These are phyloP conservation scores for Toxonevra muliebris DNA, from an alignment of 2,888 invertebrate species.

Conservation along the genomic window DNA sequence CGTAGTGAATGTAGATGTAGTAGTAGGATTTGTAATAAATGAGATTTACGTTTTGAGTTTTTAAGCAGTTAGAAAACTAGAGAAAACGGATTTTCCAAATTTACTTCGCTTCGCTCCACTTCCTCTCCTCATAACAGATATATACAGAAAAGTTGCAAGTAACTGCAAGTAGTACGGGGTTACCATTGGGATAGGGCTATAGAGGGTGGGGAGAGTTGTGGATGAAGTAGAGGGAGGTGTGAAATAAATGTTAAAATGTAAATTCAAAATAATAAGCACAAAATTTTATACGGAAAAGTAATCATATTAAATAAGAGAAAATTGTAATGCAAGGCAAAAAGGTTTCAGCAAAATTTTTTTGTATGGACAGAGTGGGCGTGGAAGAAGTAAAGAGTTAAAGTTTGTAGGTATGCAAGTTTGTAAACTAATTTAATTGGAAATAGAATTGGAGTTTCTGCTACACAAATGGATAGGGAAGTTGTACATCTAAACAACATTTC, in stretches of 20 bases:
- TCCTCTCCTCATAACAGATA: not conserved
- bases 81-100: slow-evolving; percentile 32
- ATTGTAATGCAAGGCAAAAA: slow-evolving; percentile 23
- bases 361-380: too few relatives aligned
- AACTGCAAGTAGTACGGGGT: slow-evolving; percentile 10
- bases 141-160: slow-evolving; percentile 19
- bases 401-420: slow-evolving; percentile 15
- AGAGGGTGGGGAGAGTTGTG: not conserved
- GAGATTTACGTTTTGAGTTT: slow-evolving; percentile 25
- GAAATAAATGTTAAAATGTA: slow-evolving; percentile 29
- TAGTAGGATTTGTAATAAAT: slow-evolving; percentile 29
- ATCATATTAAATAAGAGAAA: slow-evolving; percentile 40
- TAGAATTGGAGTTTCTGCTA: slow-evolving; percentile 26
- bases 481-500: too few relatives aligned
- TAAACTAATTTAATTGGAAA: slow-evolving; percentile 36
- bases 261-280: slow-evolving; percentile 39
- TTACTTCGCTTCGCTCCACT: not conserved
- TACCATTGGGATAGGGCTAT: slow-evolving; percentile 1
- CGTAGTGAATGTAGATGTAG: slow-evolving; percentile 5
- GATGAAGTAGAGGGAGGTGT: slow-evolving; percentile 1
- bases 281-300: slow-evolving; percentile 35
- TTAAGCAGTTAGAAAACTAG: slow-evolving; percentile 9
- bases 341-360: not conserved
- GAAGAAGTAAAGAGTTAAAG: too few relatives aligned
- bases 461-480: slow-evolving; percentile 1